Evolutionary conservation across 2,797 vertebrate species (phyloP).

Genomic region (Bradypodion pumilum): DNA sequence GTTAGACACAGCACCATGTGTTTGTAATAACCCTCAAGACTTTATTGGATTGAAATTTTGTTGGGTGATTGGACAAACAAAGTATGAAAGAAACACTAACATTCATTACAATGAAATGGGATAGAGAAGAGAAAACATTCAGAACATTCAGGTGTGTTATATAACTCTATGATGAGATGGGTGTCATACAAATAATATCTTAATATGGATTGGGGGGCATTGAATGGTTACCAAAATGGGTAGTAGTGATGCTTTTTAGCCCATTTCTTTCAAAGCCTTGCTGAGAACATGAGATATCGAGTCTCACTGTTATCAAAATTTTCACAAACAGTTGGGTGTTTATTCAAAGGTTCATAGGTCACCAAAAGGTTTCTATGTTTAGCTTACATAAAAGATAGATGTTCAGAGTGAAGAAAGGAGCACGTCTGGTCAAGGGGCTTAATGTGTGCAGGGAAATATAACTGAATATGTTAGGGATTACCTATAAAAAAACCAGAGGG

Average conservation of each 20-base stretch:
- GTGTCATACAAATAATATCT: background rate
- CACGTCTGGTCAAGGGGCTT: constrained; percentile 2
- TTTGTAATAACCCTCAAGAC: no score
- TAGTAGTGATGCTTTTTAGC: background rate
- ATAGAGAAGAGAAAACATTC: no score
- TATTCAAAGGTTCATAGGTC: background rate
- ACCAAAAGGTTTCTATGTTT: background rate
- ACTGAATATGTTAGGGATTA: constrained; percentile 22
- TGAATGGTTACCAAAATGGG: background rate
- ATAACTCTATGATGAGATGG: background rate
- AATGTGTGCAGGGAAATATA: background rate
- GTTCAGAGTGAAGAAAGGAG: background rate
- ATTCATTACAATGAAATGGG: no score
- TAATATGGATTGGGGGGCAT: background rate
- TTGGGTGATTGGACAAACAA: no score
- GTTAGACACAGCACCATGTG: no score
- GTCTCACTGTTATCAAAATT: background rate
- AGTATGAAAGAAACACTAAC: no score
- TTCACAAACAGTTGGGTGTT: background rate
- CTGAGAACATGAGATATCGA: background rate
- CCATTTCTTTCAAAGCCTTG: background rate
- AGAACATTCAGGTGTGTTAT: no score
- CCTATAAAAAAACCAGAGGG: constrained; percentile 10
- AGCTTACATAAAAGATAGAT: background rate
- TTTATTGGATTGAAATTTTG: no score